Evolutionary conservation across 2,888 invertebrate species (phyloP).

Genomic region (Perdita meconis): DNA sequence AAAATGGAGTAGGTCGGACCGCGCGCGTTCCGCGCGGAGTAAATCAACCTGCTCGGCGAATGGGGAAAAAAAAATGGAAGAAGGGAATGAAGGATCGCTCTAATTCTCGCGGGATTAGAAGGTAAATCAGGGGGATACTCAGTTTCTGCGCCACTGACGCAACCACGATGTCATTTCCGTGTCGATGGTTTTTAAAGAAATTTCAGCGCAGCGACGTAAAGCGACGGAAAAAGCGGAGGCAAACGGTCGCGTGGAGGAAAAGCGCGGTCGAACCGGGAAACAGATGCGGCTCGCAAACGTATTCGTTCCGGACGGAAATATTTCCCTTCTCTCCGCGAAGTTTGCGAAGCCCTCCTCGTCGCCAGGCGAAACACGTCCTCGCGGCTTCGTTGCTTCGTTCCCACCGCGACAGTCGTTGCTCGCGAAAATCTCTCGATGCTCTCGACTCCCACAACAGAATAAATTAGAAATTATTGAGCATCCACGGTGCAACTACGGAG

Average conservation of each 20-base stretch:
- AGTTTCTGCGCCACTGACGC: neutral
- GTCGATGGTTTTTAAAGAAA: conserved; percentile 26
- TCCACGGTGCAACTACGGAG: too few species aligned
- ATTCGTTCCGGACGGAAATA: neutral
- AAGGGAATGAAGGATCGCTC: neutral
- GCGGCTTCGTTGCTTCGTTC: conserved; percentile 1
- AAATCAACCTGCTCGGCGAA: neutral
- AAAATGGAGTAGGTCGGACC: too few species aligned
- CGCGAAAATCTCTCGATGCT: neutral
- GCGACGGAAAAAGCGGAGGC: conserved; percentile 4
- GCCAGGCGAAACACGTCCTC: conserved; percentile 11
- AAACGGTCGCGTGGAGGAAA: conserved; percentile 19
- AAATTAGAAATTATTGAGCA: conserved; percentile 3
- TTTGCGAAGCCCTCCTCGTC: conserved; percentile 6
- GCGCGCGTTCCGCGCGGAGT: too few species aligned
- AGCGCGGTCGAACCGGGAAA: conserved; percentile 7
- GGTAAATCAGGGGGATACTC: conserved; percentile 7
- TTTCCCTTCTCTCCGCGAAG: neutral
- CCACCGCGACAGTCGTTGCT: neutral
- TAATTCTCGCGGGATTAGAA: neutral
- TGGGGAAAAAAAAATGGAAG: neutral
- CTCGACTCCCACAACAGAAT: neutral
- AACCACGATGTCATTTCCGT: conserved; percentile 33
- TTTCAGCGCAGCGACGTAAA: conserved; percentile 17
- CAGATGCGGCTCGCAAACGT: conserved; percentile 2